Evolutionary conservation across 2,888 invertebrate genomes (phyloP).

Genomic region (Opisthograptis luteolata): DNA sequence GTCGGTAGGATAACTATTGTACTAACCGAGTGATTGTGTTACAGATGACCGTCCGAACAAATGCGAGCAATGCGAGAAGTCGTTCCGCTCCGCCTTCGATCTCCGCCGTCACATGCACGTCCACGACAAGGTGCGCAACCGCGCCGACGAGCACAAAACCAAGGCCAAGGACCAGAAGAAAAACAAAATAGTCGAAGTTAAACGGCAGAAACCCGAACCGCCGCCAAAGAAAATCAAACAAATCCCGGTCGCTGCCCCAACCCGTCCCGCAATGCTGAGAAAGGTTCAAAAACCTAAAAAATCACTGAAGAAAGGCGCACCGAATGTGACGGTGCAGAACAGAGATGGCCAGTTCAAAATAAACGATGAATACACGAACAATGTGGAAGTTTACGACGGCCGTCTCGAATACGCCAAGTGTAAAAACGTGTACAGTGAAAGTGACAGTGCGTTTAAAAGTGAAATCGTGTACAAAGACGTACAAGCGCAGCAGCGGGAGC

Average conservation of each 20-base stretch:
- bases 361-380: constrained; percentile 43
- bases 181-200: constrained; percentile 32
- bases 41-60: constrained; percentile 90
- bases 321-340: constrained; percentile 64
- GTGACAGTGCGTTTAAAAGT: constrained; percentile 34
- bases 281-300: constrained; percentile 38
- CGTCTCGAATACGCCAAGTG: constrained; percentile 48
- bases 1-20: constrained; percentile 3
- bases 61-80: constrained; percentile 90
- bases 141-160: constrained; percentile 48
- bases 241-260: constrained; percentile 21
- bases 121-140: constrained; percentile 79
- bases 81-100: constrained; percentile 92
- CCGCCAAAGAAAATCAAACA: constrained; percentile 26
- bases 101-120: constrained; percentile 91
- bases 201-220: constrained; percentile 19
- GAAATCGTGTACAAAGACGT: constrained; percentile 46
- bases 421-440: constrained; percentile 55
- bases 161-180: constrained; percentile 15
- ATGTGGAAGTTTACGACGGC: constrained; percentile 46
- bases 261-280: constrained; percentile 19
- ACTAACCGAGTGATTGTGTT: too few species aligned
- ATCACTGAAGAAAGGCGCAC: constrained; percentile 51
- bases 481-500: constrained; percentile 37
- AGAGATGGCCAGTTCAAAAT: constrained; percentile 51